These are phyloP conservation scores for Leucoraja erinaceus DNA, from an alignment of 2,113 vertebrate genomes.

Conservation along the genomic window DNA sequence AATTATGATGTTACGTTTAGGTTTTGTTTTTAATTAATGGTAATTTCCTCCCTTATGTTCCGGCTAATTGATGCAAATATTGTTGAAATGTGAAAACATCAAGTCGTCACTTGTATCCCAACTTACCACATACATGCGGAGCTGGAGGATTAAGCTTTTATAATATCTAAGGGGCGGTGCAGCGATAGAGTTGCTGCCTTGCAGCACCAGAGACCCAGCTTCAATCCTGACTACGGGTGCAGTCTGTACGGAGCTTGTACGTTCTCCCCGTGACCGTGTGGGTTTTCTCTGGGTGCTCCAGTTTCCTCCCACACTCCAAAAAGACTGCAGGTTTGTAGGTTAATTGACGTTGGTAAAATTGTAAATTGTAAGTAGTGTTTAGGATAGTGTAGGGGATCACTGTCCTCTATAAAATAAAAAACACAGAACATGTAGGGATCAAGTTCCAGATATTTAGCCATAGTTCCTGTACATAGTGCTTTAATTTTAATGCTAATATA, in stretches of 20 bases:
- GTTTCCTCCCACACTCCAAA: too few species aligned
- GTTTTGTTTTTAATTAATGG: conserved; percentile 15
- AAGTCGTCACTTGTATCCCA: background rate
- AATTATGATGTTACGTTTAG: conserved; percentile 19
- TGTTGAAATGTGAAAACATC: conserved; percentile 18
- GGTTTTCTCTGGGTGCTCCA: too few species aligned
- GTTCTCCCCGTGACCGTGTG: too few species aligned
- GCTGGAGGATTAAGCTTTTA: background rate
- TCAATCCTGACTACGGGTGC: too few species aligned
- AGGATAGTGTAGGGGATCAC: too few species aligned
- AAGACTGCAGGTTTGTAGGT: too few species aligned
- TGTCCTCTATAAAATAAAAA: too few species aligned
- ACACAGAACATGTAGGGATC: background rate
- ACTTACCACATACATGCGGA: background rate
- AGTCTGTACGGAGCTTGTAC: too few species aligned
- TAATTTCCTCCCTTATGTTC: conserved; percentile 32
- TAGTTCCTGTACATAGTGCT: background rate
- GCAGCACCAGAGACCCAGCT: too few species aligned
- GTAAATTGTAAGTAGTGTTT: too few species aligned
- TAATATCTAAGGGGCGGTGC: background rate
- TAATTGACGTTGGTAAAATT: too few species aligned
- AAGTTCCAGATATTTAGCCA: background rate
- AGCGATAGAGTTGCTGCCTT: too few species aligned
- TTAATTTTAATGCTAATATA: background rate
- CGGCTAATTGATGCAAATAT: conserved; percentile 23